Evolutionary conservation across 2,888 invertebrate genomes (phyloP).

Genomic region (Phalera bucephala): DNA sequence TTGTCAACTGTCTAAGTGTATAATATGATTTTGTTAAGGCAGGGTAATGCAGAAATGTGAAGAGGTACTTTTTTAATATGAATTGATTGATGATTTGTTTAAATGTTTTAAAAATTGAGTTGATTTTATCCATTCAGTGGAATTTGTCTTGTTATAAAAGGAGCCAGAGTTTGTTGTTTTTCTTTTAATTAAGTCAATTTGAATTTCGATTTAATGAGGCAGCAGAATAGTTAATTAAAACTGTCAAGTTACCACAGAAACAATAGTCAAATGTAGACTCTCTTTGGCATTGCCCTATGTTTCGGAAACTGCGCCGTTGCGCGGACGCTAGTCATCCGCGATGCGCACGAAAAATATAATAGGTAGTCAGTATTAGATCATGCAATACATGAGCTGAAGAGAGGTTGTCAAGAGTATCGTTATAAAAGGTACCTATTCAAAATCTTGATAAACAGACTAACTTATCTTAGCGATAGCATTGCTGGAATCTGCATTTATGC

Average conservation of each 20-base stretch:
- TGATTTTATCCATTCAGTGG: conserved; percentile 80
- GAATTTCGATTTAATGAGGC: conserved; percentile 73
- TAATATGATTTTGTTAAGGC: conserved; percentile 79
- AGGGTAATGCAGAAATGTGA: conserved; percentile 81
- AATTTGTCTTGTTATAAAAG: conserved; percentile 79
- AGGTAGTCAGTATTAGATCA: conserved; percentile 72
- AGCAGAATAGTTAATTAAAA: conserved; percentile 73
- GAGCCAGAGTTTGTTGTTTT: conserved; percentile 77
- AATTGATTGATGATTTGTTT: conserved; percentile 71
- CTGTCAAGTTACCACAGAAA: conserved; percentile 78
- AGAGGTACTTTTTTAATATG: conserved; percentile 79
- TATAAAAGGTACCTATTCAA: conserved; percentile 82
- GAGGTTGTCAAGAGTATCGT: conserved; percentile 80
- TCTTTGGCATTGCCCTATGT: conserved; percentile 70
- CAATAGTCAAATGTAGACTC: conserved; percentile 77
- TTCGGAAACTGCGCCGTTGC: conserved; percentile 46
- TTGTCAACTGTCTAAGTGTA: conserved; percentile 77
- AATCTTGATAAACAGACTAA: conserved; percentile 79
- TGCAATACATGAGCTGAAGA: conserved; percentile 72
- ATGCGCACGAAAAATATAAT: conserved; percentile 31
- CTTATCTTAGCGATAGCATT: conserved; percentile 68
- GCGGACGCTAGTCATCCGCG: conserved; percentile 30
- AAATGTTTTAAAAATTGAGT: conserved; percentile 80
- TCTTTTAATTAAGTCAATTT: conserved; percentile 74
- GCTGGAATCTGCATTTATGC: conserved; percentile 81